Percentiles rank a stretch among this genome's conserved stretches.
phyloP scores from a whole-genome alignment of 2,113 vertebrate species.

The Poicephalus gulielmi region DNA sequence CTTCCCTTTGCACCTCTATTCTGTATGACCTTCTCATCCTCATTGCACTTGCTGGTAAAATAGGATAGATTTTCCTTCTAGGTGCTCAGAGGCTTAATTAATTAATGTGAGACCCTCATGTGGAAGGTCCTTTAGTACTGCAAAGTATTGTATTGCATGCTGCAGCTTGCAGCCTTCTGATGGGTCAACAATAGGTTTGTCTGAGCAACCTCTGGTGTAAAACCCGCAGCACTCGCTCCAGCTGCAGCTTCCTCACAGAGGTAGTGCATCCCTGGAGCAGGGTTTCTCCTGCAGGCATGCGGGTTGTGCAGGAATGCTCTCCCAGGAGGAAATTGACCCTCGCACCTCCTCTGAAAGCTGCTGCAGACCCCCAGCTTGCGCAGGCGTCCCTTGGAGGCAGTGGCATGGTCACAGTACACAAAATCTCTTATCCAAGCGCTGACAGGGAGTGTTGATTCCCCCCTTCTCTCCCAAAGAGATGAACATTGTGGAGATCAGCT shows the following conservation, averaged over 20 bases:
- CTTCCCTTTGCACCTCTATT: slow-evolving; percentile 30
- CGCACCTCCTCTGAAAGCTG: fast-evolving
- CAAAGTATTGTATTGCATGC: slow-evolving; percentile 51
- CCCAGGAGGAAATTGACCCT: neutral
- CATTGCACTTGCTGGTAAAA: slow-evolving; percentile 54
- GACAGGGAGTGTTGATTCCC: neutral
- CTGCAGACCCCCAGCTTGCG: fast-evolving
- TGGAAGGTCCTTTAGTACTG: slow-evolving; percentile 46
- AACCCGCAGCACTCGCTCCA: neutral
- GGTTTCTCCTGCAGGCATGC: neutral
- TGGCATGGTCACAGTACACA: neutral
- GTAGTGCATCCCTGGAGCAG: fast-evolving
- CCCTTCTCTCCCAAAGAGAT: neutral
- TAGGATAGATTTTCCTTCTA: slow-evolving; percentile 68
- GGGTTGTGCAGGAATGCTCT: neutral
- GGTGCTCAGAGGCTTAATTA: slow-evolving; percentile 54
- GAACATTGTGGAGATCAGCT: neutral
- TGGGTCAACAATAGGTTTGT: slow-evolving; percentile 1
- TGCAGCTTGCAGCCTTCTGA: neutral
- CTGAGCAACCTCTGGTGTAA: neutral
- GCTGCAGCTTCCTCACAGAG: neutral
- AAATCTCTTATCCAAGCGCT: neutral
- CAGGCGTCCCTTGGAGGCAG: fast-evolving
- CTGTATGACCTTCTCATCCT: slow-evolving; percentile 39
- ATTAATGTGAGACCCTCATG: slow-evolving; percentile 67